phyloP scores from a whole-genome alignment of 2,888 invertebrate species.

The Linnaemya vulpina region DNA sequence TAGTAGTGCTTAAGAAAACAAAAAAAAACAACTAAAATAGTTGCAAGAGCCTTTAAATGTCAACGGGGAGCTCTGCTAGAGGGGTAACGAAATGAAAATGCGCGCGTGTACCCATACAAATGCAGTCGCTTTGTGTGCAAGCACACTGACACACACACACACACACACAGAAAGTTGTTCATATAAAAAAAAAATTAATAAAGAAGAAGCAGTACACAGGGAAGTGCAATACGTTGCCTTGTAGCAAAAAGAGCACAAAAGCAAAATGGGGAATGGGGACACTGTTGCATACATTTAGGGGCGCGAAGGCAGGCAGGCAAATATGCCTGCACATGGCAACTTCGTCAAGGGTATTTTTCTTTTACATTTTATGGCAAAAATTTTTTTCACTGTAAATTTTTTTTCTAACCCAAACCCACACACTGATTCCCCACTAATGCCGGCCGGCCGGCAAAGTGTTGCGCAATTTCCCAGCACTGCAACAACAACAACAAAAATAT shows the following conservation, averaged over 20 bases:
- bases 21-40: constrained; percentile 9
- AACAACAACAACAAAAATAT: too few relatives aligned
- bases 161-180: not conserved
- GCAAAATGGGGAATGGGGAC: constrained; percentile 61
- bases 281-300: constrained; percentile 65
- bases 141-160: not conserved
- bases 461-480: constrained; percentile 63
- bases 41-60: constrained; percentile 58
- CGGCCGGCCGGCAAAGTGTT: constrained; percentile 70
- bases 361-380: not conserved
- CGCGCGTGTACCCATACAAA: constrained; percentile 71
- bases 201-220: not conserved
- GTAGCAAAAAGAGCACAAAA: not conserved
- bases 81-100: constrained; percentile 59
- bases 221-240: constrained; percentile 32
- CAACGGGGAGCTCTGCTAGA: constrained; percentile 62
- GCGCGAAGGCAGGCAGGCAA: not conserved
- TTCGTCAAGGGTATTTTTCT: constrained; percentile 58
- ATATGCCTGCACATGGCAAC: not conserved
- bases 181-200: not conserved
- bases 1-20: constrained; percentile 14
- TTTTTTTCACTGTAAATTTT: too few relatives aligned
- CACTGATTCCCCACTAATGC: constrained; percentile 13
- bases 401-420: constrained; percentile 2
- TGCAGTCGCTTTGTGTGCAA: constrained; percentile 30